Evolutionary conservation across 2,797 vertebrate genomes (phyloP).

Genomic region (Ptychobarbus kaznakovi): DNA sequence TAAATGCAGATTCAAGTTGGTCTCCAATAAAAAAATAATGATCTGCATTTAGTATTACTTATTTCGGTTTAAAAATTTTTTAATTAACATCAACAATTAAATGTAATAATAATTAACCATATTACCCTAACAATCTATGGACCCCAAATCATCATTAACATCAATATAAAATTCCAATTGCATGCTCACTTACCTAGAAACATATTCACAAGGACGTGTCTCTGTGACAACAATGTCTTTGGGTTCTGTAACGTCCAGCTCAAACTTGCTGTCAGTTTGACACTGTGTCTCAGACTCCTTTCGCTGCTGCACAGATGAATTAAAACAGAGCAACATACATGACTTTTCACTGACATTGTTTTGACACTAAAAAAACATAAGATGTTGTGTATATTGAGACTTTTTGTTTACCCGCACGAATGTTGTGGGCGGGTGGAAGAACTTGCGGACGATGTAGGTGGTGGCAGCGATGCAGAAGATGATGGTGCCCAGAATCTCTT

Average conservation of each 20-base stretch:
- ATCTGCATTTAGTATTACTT: too few species aligned
- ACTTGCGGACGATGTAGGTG: conserved; percentile 93
- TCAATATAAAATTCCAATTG: background rate
- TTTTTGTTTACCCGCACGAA: conserved; percentile 75
- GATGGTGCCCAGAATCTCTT: conserved; percentile 94
- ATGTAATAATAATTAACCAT: background rate
- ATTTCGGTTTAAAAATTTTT: background rate
- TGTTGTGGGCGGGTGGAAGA: conserved; percentile 88
- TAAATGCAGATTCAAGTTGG: background rate
- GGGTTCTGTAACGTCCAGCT: conserved; percentile 82
- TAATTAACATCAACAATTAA: background rate
- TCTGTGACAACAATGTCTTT: conserved; percentile 83
- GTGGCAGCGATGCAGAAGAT: conserved; percentile 93
- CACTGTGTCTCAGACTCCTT: conserved; percentile 98
- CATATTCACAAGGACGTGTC: conserved; percentile 84
- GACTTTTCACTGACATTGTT: background rate
- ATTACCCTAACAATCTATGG: background rate
- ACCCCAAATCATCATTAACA: background rate
- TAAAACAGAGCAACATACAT: background rate
- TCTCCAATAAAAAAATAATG: background rate
- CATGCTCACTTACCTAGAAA: conserved; percentile 83
- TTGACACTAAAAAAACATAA: background rate
- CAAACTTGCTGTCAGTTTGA: conserved; percentile 94
- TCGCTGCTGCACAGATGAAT: conserved; percentile 80
- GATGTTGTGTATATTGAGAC: background rate